Evolutionary conservation across 2,797 vertebrate genomes (phyloP), one percentile per base, ranked within the genome.

Genomic region (Fistularia commersonii): DNA sequence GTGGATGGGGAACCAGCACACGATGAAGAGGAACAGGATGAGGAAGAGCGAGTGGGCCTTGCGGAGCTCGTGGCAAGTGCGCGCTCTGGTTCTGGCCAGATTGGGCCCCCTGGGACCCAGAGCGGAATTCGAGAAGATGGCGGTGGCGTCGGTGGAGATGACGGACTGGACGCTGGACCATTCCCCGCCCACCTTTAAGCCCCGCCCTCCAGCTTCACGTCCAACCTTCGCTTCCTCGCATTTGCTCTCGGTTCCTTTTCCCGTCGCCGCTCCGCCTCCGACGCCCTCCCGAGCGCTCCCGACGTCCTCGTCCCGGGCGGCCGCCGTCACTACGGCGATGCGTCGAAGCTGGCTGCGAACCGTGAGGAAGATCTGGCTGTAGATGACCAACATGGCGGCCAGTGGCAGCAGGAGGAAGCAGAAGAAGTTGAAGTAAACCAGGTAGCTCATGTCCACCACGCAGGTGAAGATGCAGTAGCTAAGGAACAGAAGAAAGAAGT

Each of bases 351-450:
- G 94, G 43, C 65, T 83, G 57, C 91, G 91, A 51, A 93, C 88
- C 0, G 93, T 93, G 67, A 83, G 66, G 77, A 96, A 96, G 64
- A 95, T 95, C 81, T 91, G 92, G 42, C 86, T 12, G 53, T 96
- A 96, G 74, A 94, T 93, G 11, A 78, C 67, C 54, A 93, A 75
- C 93, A 95, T 95, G 53, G 89, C 82, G 43, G 90, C 38, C 1
- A 95, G 81, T 0, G 94, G 93, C 1, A 90, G 76, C 43, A 95
- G 81, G 51, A 94, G 87, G 2, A 91, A 94, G 48, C 90, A 90
- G 0, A 96, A 92, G 83, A 94, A 93, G 72, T 93, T 94, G 76
- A 94, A 94, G 75, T 94, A 95, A 0, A 96, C 93, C 92, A 96
- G 91, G 84, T 92, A 94, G 80, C 69, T 87, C 91, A 94, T 93